Base-by-base conservation (phyloP, 2,113 vertebrate species). In the Sprattus sprattus region DNA sequence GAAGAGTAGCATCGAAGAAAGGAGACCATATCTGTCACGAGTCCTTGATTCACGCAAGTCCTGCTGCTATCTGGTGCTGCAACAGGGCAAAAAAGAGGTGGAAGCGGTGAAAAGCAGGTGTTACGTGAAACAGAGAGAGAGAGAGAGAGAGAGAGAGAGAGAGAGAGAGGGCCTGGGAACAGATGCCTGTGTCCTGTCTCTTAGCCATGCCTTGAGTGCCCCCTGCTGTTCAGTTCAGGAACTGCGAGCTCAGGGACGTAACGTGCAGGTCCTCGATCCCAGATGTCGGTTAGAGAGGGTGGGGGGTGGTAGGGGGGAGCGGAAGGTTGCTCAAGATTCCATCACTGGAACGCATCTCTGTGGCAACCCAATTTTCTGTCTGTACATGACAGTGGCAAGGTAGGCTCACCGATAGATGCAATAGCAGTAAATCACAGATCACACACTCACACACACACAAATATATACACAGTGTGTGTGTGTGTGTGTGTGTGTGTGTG, bases 201-300 rank as follows among this genome's bases (percentile, higher is more conserved):
- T 88, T 89, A 4, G 85, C 91, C 93, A 90, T 90, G 83, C 84
- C 90, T 87, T 88, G 25, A 94, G 89, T 94, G 93, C 93, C 94
- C 92, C 92, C 94, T 93, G 90, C 93, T 94, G 94, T 91, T 46
- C 11, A 0, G 2, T 18, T 2, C 18, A 46, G 10, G 89, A 46
- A 91, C 75, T n/a, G 0, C 11, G 45, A 4, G 20, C 20, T 60
- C 57, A n/a, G 13, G 22, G 22, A 60, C 22, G 22, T 20, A 71
- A 13, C 25, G 10, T 25, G 28, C 25, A 8, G 25, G 64, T 71
- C 8, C 64, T 25, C 32, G 64, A 71, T 71, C n/a, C 64, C 64
- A 71, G 9, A 25, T 71, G 64, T 11, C 32, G 25, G 1, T 25
- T 32, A 13, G 64, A 7, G 25, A 7, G 9, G 10, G 32, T 9